phyloP scores from a whole-genome alignment of 2,797 vertebrate genomes.

The Myoxocephalus aenaeus region DNA sequence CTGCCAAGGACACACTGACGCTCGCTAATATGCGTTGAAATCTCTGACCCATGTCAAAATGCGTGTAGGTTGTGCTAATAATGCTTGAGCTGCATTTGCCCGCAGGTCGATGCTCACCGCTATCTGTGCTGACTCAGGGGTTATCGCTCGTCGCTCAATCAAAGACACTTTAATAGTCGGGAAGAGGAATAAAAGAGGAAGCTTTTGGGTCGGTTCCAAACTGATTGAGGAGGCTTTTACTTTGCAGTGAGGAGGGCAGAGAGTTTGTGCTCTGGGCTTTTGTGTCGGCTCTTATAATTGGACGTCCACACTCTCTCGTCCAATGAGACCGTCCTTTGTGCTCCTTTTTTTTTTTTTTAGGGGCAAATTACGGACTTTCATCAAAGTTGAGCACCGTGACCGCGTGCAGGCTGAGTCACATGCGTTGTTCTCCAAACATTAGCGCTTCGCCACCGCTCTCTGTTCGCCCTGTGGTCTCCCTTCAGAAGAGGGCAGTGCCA shows the following conservation, averaged over 20 bases:
- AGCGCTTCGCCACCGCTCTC: conserved; percentile 33
- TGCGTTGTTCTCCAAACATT: conserved; percentile 57
- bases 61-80: conserved; percentile 33
- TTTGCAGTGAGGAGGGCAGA: conserved; percentile 28
- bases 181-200: conserved; percentile 27
- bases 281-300: conserved; percentile 66
- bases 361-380: conserved; percentile 60
- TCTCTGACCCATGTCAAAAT: conserved; percentile 56
- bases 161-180: conserved; percentile 42
- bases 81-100: not conserved
- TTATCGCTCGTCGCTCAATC: conserved; percentile 24
- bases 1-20: conserved; percentile 22
- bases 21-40: conserved; percentile 27
- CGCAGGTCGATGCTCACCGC: conserved; percentile 5
- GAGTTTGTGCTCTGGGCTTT: conserved; percentile 28
- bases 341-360: conserved; percentile 20
- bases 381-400: conserved; percentile 56
- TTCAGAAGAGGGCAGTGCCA: conserved; percentile 11
- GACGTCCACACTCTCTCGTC: conserved; percentile 50
- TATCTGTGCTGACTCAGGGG: conserved; percentile 35
- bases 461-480: conserved; percentile 41
- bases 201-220: conserved; percentile 49
- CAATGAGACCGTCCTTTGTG: conserved; percentile 66
- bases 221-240: conserved; percentile 24
- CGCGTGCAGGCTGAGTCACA: conserved; percentile 53